Percentiles rank a stretch among this genome's conserved stretches.
Evolutionary conservation across 2,888 invertebrate species (phyloP).

Genomic region (Ennomos fuscantarius): DNA sequence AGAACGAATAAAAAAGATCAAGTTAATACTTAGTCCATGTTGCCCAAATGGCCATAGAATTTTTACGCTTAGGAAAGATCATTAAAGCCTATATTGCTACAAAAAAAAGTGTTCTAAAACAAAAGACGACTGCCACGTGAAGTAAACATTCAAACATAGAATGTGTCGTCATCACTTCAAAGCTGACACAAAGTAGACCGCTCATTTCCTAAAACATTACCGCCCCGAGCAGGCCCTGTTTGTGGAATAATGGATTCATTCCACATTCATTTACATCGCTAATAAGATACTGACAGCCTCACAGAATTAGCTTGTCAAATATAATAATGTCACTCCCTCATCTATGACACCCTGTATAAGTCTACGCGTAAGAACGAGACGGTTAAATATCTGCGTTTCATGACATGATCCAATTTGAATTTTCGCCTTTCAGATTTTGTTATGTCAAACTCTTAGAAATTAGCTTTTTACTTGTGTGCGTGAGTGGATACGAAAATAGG

Average conservation of each 20-base stretch:
- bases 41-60: too few relatives aligned
- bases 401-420: constrained; percentile 74
- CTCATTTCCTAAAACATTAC: constrained; percentile 63
- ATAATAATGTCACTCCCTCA: constrained; percentile 51
- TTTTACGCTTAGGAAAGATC: too few relatives aligned
- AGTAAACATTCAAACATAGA: constrained; percentile 10
- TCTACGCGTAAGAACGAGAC: constrained; percentile 45
- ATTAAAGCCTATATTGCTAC: too few relatives aligned
- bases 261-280: constrained; percentile 83
- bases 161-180: constrained; percentile 1
- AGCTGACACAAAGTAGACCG: constrained; percentile 39
- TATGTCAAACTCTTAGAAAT: constrained; percentile 68
- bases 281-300: constrained; percentile 78
- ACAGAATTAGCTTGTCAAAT: constrained; percentile 79
- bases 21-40: too few relatives aligned
- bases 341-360: constrained; percentile 22
- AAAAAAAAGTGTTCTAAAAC: too few relatives aligned
- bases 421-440: constrained; percentile 73
- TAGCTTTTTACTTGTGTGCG: constrained; percentile 41
- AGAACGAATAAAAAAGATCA: too few relatives aligned
- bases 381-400: constrained; percentile 45
- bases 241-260: constrained; percentile 84
- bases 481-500: background rate
- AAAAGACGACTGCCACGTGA: constrained; percentile 47
- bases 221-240: constrained; percentile 61